Evolutionary conservation across 2,797 vertebrate genomes (phyloP).

Genomic region (Threskiornis aethiopicus): DNA sequence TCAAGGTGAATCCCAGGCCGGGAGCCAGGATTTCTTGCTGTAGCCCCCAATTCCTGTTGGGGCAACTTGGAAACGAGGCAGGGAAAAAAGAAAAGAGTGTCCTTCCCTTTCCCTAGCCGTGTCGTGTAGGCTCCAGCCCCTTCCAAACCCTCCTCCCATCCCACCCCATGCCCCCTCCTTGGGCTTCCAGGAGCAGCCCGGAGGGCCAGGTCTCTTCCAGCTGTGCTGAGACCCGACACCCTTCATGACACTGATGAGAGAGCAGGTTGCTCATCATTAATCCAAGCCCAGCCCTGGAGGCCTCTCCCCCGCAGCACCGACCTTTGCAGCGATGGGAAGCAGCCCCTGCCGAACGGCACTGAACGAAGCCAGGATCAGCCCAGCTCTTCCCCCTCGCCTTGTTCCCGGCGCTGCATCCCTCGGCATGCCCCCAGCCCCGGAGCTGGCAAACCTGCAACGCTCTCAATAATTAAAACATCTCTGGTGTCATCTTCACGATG

Average conservation of each 20-base stretch:
- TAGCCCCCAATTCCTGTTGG: not conserved
- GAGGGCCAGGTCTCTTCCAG: not conserved
- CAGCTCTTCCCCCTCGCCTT: accelerated
- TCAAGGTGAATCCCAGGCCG: accelerated
- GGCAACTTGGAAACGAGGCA: not conserved
- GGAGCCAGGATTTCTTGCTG: not conserved
- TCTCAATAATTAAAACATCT: not conserved
- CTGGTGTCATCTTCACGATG: not conserved
- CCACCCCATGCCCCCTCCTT: not conserved
- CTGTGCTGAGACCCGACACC: not conserved
- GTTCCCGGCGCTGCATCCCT: accelerated
- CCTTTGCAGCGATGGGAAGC: not conserved
- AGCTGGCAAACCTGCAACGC: not conserved
- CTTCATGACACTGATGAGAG: not conserved
- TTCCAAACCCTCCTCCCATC: not conserved
- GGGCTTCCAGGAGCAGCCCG: not conserved
- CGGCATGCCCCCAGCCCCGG: not conserved
- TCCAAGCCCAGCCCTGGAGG: not conserved
- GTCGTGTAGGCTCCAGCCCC: not conserved
- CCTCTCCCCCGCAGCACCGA: not conserved
- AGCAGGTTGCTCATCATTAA: accelerated
- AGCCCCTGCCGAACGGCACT: not conserved
- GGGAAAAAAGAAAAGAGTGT: not conserved
- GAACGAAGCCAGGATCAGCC: not conserved
- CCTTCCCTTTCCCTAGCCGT: not conserved